Base-by-base conservation (phyloP, 2,888 invertebrate species). In the Morpho helenor region DNA sequence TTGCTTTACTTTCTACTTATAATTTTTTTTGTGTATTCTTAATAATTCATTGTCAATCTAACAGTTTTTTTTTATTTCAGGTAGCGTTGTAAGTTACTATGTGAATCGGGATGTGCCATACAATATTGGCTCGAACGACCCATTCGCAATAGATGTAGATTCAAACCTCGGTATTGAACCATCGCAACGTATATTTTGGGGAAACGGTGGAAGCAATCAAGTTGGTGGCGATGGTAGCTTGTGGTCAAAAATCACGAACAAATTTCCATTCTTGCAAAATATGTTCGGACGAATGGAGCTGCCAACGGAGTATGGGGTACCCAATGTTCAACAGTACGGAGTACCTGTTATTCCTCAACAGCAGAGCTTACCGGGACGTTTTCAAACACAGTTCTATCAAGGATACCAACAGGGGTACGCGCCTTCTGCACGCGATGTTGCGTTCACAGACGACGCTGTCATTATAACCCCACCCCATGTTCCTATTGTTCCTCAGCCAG, bases 241-340 rank as follows among this genome's bases (percentile, higher is more conserved):
- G 55, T 90, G 90, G 90, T 77, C 83, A 8, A 77, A 78, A 47
- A 67, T 90, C 56, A 87, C 88, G 10, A 88, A 89, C 67, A 90
- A 90, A 63, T 90, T 88, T 67, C 90, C 90, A 0, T 77, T 89
- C 64, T 66, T 90, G 56, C 80, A 79, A 54, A 82, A 73, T 56
- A 87, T 88, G 85, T 90, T 90, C 62, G 89, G 89, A 22, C 79
- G 83, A 41, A 81, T 89, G 79, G 82, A 89, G 66, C 62, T 83
- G 50, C 77, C 82, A 0, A 53, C 77, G 1, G 76, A 82, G 60
- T 84, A 84, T 59, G 82, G 80, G 41, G 70, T 70, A 10, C 82
- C 82, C 0, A 67, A 68, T 31, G 31, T 62, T 6, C 59, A 66
- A n/a, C 59, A 82, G 62, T 84, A 84, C 57, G 82, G 80, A 40